Conservation (phyloP, 2,888 invertebrate genomes). For the Hirtodrosophila alboralis region DNA sequence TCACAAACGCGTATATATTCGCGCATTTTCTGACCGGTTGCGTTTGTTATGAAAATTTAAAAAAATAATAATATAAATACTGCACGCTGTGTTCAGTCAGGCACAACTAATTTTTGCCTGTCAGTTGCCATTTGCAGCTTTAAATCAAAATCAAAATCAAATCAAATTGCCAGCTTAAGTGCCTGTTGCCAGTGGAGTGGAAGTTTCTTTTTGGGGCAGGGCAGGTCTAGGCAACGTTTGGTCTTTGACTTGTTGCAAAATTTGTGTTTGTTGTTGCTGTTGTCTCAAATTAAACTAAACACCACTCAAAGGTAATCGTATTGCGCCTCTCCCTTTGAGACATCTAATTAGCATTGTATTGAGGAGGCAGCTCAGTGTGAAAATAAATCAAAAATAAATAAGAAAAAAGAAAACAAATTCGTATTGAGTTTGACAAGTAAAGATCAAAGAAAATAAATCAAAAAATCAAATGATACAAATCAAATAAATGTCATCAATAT, state of each 20-base stretch:
- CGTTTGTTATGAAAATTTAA: constrained; percentile 1
- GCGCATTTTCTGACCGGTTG: constrained; percentile 30
- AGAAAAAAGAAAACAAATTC: neutral
- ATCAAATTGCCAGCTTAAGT: constrained; percentile 11
- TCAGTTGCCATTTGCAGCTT: neutral
- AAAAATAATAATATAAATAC: constrained; percentile 8
- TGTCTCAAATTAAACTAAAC: constrained; percentile 7
- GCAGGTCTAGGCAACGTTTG: constrained; percentile 19
- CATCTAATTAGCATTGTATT: constrained; percentile 21
- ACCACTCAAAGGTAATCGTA: constrained; percentile 1
- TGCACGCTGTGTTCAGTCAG: constrained; percentile 28
- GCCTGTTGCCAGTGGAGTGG: constrained; percentile 11
- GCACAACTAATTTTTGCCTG: constrained; percentile 33
- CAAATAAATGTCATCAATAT: no score
- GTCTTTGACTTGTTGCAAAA: constrained; percentile 42
- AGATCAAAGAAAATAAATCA: neutral
- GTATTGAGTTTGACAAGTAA: no score
- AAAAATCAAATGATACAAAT: neutral
- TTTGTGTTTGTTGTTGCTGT: constrained; percentile 1
- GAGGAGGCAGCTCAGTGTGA: no score
- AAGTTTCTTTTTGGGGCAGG: constrained; percentile 20
- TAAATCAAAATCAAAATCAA: constrained; percentile 32
- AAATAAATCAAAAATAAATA: neutral
- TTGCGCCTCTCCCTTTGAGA: neutral
- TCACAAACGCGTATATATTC: constrained; percentile 17